Evolutionary conservation across 2,797 vertebrate species (phyloP), one percentile per base, ranked within the genome.

Genomic region (Xenopus petersii): DNA sequence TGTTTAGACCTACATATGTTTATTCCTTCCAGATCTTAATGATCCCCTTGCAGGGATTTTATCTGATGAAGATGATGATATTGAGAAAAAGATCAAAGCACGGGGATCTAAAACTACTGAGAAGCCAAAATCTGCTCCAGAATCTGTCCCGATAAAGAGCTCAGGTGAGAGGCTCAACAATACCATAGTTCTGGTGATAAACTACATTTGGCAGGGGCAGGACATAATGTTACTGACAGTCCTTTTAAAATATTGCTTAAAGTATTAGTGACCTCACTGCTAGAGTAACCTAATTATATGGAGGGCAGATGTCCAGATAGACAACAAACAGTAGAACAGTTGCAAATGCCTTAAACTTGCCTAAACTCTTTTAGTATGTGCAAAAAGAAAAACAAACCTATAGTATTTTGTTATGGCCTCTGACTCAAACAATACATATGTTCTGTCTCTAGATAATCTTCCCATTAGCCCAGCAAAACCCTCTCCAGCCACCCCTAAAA

Each of bases 31-130:
- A 94, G 90, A 91, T 77, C 3, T 73, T 1, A 90, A 90, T 2
- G 88, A 94, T 80, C 90, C 90, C 0, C 69, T 94, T 73, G 88
- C 77, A 16, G 92, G 91, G 60, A 83, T 92, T 17, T 82, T 93
- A 1, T 90, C 92, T 7, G 89, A 93, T 24, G 86, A 87, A 12
- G 90, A 92, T 54, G 87, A 88, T 81, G 83, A 78, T n/a, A 77
- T 79, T 67, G 54, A 48, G 26, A 82, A 84, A 75, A 84, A 81
- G 36, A 59, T n/a, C 0, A 51, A 73, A 5, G 5, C 58, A 15
- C 15, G 63, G 3, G 67, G 64, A 46, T 21, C 63, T 26, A 81
- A n/a, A 56, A 5, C 54, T 2, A 56, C 54, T 2, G 54, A 15
- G 6, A 17, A 56, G 16, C 7, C 7, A 12, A 56, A 71, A 82